Evolutionary conservation across 2,888 invertebrate species (phyloP).

Genomic region (Dendrolimus houi): DNA sequence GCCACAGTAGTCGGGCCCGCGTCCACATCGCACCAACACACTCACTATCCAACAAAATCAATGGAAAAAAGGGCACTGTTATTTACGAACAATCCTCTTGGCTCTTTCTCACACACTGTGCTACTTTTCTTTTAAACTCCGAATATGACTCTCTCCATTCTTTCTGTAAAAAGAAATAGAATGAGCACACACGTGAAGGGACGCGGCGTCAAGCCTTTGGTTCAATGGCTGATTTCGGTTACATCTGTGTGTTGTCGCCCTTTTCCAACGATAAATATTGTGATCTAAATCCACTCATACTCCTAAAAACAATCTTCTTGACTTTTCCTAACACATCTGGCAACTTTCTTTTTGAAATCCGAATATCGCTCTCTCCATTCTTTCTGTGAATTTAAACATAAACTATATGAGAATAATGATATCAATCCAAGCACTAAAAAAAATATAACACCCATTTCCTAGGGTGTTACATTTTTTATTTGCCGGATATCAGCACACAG

Average conservation of each 20-base stretch:
- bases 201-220: too few relatives aligned
- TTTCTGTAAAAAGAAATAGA: conserved; percentile 85
- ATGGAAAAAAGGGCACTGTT: conserved; percentile 72
- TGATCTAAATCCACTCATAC: conserved; percentile 46
- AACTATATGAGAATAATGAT: conserved; percentile 18
- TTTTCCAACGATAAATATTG: conserved; percentile 55
- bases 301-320: conserved; percentile 97
- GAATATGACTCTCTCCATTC: conserved; percentile 98
- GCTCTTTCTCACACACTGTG: conserved; percentile 98
- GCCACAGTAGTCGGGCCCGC: conserved; percentile 33
- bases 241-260: conserved; percentile 29
- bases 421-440: not conserved
- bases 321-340: conserved; percentile 98
- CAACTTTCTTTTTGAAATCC: conserved; percentile 98
- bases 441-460: too few relatives aligned
- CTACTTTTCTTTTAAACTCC: conserved; percentile 98
- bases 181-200: conserved; percentile 54
- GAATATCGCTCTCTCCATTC: conserved; percentile 98
- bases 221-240: too few relatives aligned
- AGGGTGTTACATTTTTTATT: too few relatives aligned
- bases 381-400: conserved; percentile 84
- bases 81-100: conserved; percentile 97
- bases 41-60: conserved; percentile 67
- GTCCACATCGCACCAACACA: conserved; percentile 60
- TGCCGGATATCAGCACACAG: too few relatives aligned